Evolutionary conservation across 2,797 vertebrate genomes (phyloP).

Genomic region (Orestias chungarensis): DNA sequence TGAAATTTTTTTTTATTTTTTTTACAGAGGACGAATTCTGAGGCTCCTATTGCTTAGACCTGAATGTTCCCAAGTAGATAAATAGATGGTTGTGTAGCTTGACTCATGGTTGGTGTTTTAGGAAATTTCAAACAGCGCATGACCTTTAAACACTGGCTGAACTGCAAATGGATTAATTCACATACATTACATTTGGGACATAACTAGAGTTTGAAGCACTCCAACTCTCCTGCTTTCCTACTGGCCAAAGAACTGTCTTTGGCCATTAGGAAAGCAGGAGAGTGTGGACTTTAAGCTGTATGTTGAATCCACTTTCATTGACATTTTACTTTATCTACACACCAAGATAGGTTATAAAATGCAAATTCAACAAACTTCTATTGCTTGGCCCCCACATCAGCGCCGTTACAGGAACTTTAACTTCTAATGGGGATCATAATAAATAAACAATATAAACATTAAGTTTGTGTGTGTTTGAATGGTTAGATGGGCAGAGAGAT

Average conservation of each 20-base stretch:
- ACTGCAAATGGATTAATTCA: conserved; percentile 43
- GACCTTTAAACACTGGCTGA: conserved; percentile 21
- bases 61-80: conserved; percentile 22
- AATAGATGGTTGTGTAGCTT: conserved; percentile 36
- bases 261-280: conserved; percentile 29
- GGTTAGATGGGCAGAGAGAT: conserved; percentile 6
- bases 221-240: conserved; percentile 10
- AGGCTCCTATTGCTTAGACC: not conserved
- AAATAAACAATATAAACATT: too few species aligned
- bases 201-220: conserved; percentile 29
- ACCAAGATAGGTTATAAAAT: not conserved
- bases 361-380: not conserved
- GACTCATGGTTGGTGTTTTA: conserved; percentile 36
- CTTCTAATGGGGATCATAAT: not conserved
- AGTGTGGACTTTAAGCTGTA: not conserved
- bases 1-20: too few species aligned
- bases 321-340: not conserved
- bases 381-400: not conserved
- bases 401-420: not conserved
- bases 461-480: conserved; percentile 12
- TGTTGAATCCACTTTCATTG: not conserved
- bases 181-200: conserved; percentile 46
- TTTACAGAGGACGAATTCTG: not conserved
- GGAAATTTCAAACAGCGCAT: conserved; percentile 49
- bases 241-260: conserved; percentile 9